A percentile compares a stretch with the other conserved stretches of the same genome.
Conservation (phyloP, 2,113 vertebrate species). For the Lasiurus cinereus region DNA sequence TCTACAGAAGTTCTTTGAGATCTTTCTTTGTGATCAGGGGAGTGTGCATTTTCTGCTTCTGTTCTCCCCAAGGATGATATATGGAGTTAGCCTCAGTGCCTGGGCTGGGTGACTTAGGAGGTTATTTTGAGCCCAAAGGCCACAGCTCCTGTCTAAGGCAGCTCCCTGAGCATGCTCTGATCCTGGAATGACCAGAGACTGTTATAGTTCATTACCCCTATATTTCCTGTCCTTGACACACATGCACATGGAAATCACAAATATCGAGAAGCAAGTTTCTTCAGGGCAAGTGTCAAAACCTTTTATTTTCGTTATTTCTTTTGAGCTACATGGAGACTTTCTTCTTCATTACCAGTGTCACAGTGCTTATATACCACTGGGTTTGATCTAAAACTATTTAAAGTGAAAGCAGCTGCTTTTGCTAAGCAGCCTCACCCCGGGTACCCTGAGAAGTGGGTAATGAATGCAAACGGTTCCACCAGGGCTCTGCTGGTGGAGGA, state of each 20-base stretch:
- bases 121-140: background rate
- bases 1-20: background rate
- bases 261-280: background rate
- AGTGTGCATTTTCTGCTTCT: background rate
- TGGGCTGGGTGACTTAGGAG: background rate
- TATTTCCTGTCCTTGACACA: constrained; percentile 56
- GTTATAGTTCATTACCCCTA: constrained; percentile 8
- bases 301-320: constrained; percentile 66
- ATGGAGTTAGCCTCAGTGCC: background rate
- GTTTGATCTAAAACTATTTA: constrained; percentile 76
- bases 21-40: background rate
- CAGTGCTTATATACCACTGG: background rate
- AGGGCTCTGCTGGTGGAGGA: background rate
- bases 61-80: background rate
- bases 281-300: constrained; percentile 54
- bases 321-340: constrained; percentile 63
- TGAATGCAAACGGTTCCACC: constrained; percentile 1
- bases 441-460: constrained; percentile 20
- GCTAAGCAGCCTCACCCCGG: background rate
- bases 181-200: background rate
- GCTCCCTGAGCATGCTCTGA: background rate
- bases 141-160: background rate
- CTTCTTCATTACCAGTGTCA: constrained; percentile 73
- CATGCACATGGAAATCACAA: background rate
- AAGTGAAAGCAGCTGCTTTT: constrained; percentile 71